Conservation (phyloP, 2,888 invertebrate species). For the Chamaedrilus cognettii region DNA sequence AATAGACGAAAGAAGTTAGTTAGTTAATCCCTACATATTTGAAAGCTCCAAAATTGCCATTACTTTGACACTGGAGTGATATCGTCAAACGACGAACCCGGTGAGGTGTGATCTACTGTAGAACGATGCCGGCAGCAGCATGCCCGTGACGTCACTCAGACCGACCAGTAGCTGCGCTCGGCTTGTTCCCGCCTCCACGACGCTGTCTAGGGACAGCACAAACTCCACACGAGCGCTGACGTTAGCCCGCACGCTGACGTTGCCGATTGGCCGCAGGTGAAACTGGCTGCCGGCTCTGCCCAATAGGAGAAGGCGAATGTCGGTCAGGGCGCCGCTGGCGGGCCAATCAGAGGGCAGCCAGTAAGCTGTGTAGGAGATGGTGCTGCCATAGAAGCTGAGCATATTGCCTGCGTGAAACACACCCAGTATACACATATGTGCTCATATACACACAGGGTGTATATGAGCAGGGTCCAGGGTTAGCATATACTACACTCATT, state of each 20-base stretch:
- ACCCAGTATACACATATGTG: no score
- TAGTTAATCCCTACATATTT: no score
- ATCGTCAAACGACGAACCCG: no score
- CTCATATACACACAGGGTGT: no score
- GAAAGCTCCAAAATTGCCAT: no score
- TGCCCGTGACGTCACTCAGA: constrained; percentile 31
- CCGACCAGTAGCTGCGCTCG: constrained; percentile 33
- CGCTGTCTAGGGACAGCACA: constrained; percentile 15
- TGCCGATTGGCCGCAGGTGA: constrained; percentile 9
- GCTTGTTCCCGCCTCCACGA: constrained; percentile 12
- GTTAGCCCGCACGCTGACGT: constrained; percentile 7
- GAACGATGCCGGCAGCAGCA: constrained; percentile 23
- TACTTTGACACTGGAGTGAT: no score
- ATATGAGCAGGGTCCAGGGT: no score
- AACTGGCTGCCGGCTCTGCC: constrained; percentile 15
- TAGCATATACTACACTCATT: no score
- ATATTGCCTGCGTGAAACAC: constrained; percentile 30
- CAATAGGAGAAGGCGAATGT: constrained; percentile 18
- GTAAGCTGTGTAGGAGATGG: constrained; percentile 16
- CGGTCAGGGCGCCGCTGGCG: constrained; percentile 9
- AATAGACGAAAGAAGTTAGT: no score
- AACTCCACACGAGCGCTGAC: constrained; percentile 18
- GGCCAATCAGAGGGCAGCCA: constrained; percentile 17
- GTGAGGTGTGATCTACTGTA: not conserved
- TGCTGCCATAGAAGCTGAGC: constrained; percentile 35